phyloP scores from a whole-genome alignment of 2,888 invertebrate genomes.

The Lucinisca nassula region DNA sequence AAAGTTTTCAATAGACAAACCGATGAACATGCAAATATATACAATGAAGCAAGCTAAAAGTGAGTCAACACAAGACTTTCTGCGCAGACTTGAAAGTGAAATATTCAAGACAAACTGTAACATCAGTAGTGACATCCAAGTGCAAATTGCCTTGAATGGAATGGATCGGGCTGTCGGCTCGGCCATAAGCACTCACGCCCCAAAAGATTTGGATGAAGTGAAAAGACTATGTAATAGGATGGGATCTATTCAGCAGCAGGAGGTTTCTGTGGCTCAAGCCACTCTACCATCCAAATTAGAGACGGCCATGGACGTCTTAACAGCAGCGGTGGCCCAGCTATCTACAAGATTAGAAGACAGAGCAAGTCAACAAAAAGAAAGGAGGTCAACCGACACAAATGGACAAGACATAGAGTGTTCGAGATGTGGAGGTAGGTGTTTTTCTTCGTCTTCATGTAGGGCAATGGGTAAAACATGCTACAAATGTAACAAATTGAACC shows the following conservation, averaged over 20 bases:
- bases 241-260: neutral
- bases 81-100: constrained; percentile 18
- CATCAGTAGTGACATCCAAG: constrained; percentile 20
- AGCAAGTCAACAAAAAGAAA: neutral
- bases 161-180: constrained; percentile 18
- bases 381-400: neutral
- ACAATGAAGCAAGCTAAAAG: neutral
- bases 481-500: constrained; percentile 25
- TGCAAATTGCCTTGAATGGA: constrained; percentile 39
- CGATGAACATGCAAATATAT: constrained; percentile 2
- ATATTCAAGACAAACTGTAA: constrained; percentile 4
- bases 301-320: constrained; percentile 20
- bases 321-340: constrained; percentile 29
- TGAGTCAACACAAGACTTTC: constrained; percentile 10
- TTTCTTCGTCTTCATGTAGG: constrained; percentile 8
- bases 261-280: neutral
- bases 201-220: constrained; percentile 16
- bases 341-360: neutral
- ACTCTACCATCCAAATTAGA: neutral
- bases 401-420: neutral
- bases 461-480: constrained; percentile 28
- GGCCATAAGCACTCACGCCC: constrained; percentile 34
- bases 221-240: neutral
- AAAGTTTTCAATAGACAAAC: neutral
- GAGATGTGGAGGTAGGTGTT: constrained; percentile 26